phyloP scores from a whole-genome alignment of 2,113 vertebrate species.

The Gallinago paraguaiae region DNA sequence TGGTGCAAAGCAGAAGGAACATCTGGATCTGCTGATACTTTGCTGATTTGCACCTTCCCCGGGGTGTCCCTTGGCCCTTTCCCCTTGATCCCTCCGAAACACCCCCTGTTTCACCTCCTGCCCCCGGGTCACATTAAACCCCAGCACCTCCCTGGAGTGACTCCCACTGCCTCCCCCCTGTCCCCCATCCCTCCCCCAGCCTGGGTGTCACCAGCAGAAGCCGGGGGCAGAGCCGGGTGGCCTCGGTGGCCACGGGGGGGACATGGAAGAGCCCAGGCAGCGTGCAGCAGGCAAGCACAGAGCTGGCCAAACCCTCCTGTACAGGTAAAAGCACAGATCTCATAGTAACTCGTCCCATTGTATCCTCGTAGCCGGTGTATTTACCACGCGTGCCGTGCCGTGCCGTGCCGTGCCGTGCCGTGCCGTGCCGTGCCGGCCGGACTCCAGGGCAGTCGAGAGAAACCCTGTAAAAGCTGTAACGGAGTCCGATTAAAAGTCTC shows the following conservation, averaged over 20 bases:
- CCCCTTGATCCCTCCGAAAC: background rate
- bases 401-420: background rate
- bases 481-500: constrained; percentile 77
- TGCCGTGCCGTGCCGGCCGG: background rate
- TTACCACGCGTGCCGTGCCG: background rate
- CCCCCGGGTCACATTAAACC: background rate
- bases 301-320: background rate
- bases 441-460: background rate
- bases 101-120: background rate
- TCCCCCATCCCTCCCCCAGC: background rate
- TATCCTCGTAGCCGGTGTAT: constrained; percentile 11
- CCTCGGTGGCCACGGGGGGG: background rate
- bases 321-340: constrained; percentile 47
- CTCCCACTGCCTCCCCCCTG: background rate
- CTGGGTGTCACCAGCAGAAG: background rate
- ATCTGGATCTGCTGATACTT: background rate
- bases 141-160: background rate
- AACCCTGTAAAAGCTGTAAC: constrained; percentile 25
- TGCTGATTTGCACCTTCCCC: background rate
- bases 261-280: background rate
- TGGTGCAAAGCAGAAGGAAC: background rate
- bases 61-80: background rate
- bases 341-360: background rate
- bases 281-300: background rate
- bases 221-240: background rate